Evolutionary conservation across 2,113 vertebrate species (phyloP).

Genomic region (mouse (Mus musculus)): DNA sequence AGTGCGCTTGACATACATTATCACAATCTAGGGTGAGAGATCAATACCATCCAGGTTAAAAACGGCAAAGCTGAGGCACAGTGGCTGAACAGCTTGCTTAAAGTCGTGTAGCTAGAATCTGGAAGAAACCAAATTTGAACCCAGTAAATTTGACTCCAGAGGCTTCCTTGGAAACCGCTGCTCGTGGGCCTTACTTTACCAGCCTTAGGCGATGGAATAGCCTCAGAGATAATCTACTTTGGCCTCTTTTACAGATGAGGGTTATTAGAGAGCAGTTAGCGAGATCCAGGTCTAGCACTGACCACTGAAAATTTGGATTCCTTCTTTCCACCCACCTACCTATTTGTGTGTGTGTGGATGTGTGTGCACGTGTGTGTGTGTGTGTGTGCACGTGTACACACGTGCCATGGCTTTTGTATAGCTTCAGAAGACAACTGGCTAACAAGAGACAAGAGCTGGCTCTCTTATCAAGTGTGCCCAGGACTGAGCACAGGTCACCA

Average conservation of each 20-base stretch:
- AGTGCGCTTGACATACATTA: neutral
- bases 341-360: too few relatives aligned
- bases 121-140: neutral
- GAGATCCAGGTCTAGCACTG: neutral
- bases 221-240: conserved; percentile 10
- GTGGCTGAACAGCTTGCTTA: neutral
- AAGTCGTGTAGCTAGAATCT: neutral
- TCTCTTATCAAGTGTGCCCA: neutral
- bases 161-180: neutral
- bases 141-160: conserved; percentile 6
- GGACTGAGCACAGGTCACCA: neutral
- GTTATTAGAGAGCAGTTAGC: neutral
- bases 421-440: neutral
- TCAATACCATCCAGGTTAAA: neutral
- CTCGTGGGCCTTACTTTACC: conserved; percentile 20
- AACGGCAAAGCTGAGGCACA: neutral
- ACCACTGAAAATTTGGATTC: too few relatives aligned
- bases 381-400: neutral
- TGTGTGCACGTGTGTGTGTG: too few relatives aligned
- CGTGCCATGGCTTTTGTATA: neutral
- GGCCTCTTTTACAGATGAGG: conserved; percentile 46
- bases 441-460: neutral
- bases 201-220: neutral
- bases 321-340: too few relatives aligned
- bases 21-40: neutral